These are phyloP conservation scores for Acanthopleura granulata DNA, from an alignment of 2,888 invertebrate species.

Conservation along the genomic window DNA sequence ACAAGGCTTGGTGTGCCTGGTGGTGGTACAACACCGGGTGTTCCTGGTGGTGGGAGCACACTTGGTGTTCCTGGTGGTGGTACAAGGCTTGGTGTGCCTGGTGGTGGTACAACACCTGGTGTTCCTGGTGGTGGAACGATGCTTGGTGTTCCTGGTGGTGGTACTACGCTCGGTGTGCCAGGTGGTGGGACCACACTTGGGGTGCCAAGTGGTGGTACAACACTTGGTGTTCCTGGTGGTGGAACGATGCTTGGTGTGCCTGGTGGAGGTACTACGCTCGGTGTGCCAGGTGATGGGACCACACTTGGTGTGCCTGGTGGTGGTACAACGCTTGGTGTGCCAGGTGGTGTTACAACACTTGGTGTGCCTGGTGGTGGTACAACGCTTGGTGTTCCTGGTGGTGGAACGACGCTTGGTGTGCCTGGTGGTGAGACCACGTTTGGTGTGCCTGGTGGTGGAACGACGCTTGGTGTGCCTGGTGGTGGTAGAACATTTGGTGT, in stretches of 20 bases:
- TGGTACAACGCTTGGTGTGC: neutral
- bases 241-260: neutral
- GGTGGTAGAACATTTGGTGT: neutral
- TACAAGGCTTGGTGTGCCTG: constrained; percentile 1
- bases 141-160: neutral
- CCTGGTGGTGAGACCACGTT: neutral
- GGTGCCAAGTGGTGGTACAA: neutral
- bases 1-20: neutral
- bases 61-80: constrained; percentile 2
- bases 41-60: neutral
- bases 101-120: neutral
- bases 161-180: neutral
- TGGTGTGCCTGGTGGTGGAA: neutral
- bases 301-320: neutral
- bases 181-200: neutral
- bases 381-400: neutral
- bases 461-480: neutral
- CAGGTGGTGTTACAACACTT: neutral
- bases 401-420: neutral
- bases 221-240: neutral
- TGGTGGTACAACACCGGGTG: neutral
- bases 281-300: neutral
- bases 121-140: neutral
- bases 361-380: neutral
- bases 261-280: neutral